These are phyloP conservation scores for Cancer borealis DNA, from an alignment of 2,888 invertebrate species.

Conservation along the genomic window DNA sequence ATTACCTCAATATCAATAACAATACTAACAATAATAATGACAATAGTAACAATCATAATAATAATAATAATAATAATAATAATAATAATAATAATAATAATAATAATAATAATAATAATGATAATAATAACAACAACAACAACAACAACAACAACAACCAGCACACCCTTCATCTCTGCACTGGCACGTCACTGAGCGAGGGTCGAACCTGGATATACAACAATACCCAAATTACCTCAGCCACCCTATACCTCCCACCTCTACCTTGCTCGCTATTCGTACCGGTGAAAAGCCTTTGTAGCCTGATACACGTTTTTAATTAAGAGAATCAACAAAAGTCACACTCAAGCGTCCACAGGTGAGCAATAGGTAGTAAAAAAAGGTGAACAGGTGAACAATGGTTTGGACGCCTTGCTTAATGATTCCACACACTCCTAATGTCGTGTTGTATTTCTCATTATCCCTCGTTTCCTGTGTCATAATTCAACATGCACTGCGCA, in stretches of 20 bases:
- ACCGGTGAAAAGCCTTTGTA: neutral
- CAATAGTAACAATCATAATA: no score
- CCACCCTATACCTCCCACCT: neutral
- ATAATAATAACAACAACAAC: no score
- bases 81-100: no score
- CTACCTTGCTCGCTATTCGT: neutral
- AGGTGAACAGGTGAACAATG: neutral
- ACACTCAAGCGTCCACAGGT: conserved; percentile 4
- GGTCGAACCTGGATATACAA: neutral
- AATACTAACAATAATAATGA: neutral
- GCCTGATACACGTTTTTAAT: conserved; percentile 11
- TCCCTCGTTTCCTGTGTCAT: neutral
- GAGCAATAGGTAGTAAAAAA: neutral
- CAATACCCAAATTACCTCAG: neutral
- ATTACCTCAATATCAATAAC: neutral
- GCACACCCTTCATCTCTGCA: no score
- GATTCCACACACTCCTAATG: neutral
- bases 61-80: no score
- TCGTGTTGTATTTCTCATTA: conserved; percentile 1
- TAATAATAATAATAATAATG: no score
- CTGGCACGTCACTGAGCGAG: no score
- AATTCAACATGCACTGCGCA: no score
- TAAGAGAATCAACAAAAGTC: conserved; percentile 20
- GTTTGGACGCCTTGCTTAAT: neutral
- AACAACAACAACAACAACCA: no score